These are phyloP conservation scores for Centropristis striata DNA, from an alignment of 2,113 vertebrate genomes.

Conservation along the genomic window DNA sequence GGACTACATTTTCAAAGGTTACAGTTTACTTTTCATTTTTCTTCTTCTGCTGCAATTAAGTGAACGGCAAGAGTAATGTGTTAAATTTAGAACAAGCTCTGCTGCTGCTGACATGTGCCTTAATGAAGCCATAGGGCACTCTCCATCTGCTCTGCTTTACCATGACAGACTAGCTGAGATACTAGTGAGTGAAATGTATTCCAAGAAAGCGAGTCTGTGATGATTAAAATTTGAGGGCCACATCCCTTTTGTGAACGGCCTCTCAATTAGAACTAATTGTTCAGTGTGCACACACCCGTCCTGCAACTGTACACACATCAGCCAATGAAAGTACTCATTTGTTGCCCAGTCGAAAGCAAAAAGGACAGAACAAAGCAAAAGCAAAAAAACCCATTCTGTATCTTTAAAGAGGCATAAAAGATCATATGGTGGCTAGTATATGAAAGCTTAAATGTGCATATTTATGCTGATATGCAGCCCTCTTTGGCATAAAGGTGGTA, in stretches of 20 bases:
- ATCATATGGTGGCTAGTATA: not conserved
- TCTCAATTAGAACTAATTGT: slow-evolving; percentile 45
- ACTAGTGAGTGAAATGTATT: slow-evolving; percentile 49
- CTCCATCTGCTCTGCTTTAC: slow-evolving; percentile 39
- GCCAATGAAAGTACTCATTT: not conserved
- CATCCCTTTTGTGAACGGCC: slow-evolving; percentile 19
- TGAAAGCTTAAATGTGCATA: not conserved
- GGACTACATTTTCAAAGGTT: not conserved
- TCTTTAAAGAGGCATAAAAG: not conserved
- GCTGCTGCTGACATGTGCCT: slow-evolving; percentile 5
- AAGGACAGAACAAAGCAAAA: not conserved
- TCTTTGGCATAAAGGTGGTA: not conserved
- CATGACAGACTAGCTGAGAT: slow-evolving; percentile 42
- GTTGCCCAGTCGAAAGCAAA: not conserved
- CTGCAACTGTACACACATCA: not conserved
- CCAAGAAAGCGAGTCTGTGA: slow-evolving; percentile 45
- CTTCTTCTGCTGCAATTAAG: not conserved
- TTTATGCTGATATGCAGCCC: not conserved
- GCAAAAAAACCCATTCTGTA: not conserved
- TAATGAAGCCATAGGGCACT: slow-evolving; percentile 42
- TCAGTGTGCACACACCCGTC: not conserved
- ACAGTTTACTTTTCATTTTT: not conserved
- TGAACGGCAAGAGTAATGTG: slow-evolving; percentile 19
- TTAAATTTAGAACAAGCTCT: slow-evolving; percentile 13
- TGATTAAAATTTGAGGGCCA: slow-evolving; percentile 38